Conservation (phyloP, 1,140 invertebrate genomes). For the Pinna nobilis region DNA sequence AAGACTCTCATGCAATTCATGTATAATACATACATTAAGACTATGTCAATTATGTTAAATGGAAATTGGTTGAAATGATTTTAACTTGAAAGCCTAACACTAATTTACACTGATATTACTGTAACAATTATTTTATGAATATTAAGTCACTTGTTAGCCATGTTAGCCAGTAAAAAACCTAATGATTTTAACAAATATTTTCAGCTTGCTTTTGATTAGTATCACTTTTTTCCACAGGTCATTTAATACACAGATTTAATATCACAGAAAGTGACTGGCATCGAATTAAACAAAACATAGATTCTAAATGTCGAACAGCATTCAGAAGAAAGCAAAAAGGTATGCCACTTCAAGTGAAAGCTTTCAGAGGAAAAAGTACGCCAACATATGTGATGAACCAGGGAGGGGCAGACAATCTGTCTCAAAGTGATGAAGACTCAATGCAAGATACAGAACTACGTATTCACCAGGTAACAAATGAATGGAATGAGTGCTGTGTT, state of each 20-base stretch:
- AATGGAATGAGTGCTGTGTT: not conserved
- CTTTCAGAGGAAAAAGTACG: constrained; percentile 68
- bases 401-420: constrained; percentile 18
- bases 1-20: too few species aligned
- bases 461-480: constrained; percentile 55
- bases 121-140: not conserved
- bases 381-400: constrained; percentile 51
- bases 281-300: constrained; percentile 78
- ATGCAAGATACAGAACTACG: constrained; percentile 64
- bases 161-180: not conserved
- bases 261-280: constrained; percentile 78
- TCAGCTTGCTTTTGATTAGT: too few species aligned
- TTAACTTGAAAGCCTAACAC: too few species aligned
- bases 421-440: constrained; percentile 66
- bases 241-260: constrained; percentile 76
- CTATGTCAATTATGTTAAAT: too few species aligned
- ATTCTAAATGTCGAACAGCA: constrained; percentile 78
- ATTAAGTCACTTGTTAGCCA: not conserved
- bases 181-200: not conserved
- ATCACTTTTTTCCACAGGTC: constrained; percentile 69
- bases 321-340: constrained; percentile 74
- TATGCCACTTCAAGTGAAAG: constrained; percentile 74
- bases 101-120: too few species aligned
- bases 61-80: too few species aligned
- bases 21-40: too few species aligned